phyloP scores from a whole-genome alignment of 2,797 vertebrate genomes.

The Sebastes jordani region DNA sequence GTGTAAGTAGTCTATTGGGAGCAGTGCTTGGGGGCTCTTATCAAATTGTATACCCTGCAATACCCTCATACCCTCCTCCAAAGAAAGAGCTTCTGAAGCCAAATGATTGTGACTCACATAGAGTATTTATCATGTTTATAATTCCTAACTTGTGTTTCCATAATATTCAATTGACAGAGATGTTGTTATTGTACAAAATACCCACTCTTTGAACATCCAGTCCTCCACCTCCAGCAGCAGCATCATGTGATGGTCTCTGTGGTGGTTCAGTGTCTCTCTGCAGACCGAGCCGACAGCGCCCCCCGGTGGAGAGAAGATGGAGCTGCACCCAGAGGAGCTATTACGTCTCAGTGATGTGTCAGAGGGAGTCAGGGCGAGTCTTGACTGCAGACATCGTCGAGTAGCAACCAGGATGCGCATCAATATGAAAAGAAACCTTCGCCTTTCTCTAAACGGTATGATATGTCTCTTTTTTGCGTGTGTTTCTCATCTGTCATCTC shows the following conservation, averaged over 20 bases:
- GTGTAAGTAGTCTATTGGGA: no score
- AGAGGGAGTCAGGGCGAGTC: slow-evolving; percentile 83
- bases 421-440: slow-evolving; percentile 42
- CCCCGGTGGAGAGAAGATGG: slow-evolving; percentile 10
- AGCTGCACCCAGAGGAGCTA: slow-evolving; percentile 5
- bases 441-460: slow-evolving; percentile 44
- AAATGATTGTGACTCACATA: neutral
- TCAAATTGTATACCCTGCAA: no score
- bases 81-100: neutral
- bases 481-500: neutral
- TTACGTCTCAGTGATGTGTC: slow-evolving; percentile 70
- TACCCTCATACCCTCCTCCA: neutral
- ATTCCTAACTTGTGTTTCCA: neutral
- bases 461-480: neutral
- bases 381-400: slow-evolving; percentile 74
- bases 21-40: no score
- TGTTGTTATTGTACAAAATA: neutral
- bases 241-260: neutral
- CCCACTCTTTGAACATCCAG: neutral
- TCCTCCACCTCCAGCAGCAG: neutral
- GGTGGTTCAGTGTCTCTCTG: neutral
- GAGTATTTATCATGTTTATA: neutral
- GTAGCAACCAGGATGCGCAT: slow-evolving; percentile 60
- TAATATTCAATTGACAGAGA: neutral
- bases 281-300: neutral